Evolutionary conservation across 1,140 invertebrate genomes (phyloP).

Genomic region (Megathymus violae): DNA sequence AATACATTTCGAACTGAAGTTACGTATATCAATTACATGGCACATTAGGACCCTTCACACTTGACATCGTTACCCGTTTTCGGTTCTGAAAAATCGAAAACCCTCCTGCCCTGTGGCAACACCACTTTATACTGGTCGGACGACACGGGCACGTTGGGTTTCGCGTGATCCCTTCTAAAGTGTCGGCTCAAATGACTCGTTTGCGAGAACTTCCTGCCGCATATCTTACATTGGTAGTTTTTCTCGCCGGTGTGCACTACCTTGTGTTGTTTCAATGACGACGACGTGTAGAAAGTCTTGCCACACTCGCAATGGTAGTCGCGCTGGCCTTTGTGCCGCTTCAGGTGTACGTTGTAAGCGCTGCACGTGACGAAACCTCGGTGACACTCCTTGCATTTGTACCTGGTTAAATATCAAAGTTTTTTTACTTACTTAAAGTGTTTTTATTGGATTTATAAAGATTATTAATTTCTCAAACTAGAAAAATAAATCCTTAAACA

Average conservation of each 20-base stretch:
- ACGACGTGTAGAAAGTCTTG: slow-evolving; percentile 76
- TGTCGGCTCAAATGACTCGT: slow-evolving; percentile 71
- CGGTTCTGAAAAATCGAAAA: slow-evolving; percentile 43
- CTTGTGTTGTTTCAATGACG: slow-evolving; percentile 71
- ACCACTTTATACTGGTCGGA: slow-evolving; percentile 62
- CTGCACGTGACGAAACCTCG: slow-evolving; percentile 76
- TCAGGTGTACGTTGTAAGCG: slow-evolving; percentile 71
- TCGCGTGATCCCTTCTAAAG: slow-evolving; percentile 69
- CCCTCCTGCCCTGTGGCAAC: slow-evolving; percentile 44
- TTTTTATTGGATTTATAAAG: too few species aligned
- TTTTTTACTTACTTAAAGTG: too few species aligned
- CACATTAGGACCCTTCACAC: slow-evolving; percentile 55
- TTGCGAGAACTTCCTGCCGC: slow-evolving; percentile 74
- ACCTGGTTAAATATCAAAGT: slow-evolving; percentile 46
- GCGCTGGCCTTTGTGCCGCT: slow-evolving; percentile 69
- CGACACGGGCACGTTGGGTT: slow-evolving; percentile 64
- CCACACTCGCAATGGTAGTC: slow-evolving; percentile 76
- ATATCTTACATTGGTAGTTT: slow-evolving; percentile 76
- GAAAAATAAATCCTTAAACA: too few species aligned
- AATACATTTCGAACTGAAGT: too few species aligned
- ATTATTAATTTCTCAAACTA: too few species aligned
- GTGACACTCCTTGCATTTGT: slow-evolving; percentile 69
- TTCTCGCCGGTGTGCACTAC: slow-evolving; percentile 72
- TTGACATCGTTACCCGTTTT: slow-evolving; percentile 52
- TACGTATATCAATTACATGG: too few species aligned